Evolutionary conservation across 2,797 vertebrate species (phyloP), one percentile per base, ranked within the genome.

Genomic region (Acanthornis magna): DNA sequence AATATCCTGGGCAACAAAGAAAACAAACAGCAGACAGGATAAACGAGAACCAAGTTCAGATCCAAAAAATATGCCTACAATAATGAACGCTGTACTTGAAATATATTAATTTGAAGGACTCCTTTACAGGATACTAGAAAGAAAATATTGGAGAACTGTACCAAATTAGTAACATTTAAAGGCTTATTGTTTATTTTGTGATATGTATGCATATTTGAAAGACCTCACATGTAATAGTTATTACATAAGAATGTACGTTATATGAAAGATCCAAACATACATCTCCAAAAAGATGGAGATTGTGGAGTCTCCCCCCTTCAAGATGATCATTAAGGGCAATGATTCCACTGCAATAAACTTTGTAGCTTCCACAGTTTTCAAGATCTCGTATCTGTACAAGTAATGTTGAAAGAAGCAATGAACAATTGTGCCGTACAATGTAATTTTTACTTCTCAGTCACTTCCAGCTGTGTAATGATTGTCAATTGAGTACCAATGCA

Each of bases 11-110:
- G 62, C 62, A 71, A 81, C 40, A 80, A 22, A 84, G 32, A 72
- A 95, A 93, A 72, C 43, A 83, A 78, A 78, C 38, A 86, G 25
- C 32, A 87, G 55, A 68, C 10, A 62, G 34, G 27, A 76, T 73
- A 92, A 79, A 89, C 66, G 47, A 79, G 51, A 73, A 42, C 9
- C n/a, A 66, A 84, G 34, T 58, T 82, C 43, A 85, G n/a, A 51
- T 47, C 51, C 73, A 48, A 82, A 89, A 78, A 85, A 45, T n/a
- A 17, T 48, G 36, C 36, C 55, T 70, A 47, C 19, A 91, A 30
- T 40, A 83, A 54, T 2, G 2, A 71, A 43, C 22, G 16, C 3
- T 57, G 18, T 62, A 45, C 29, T 61, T 54, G 16, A 77, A 82
- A 57, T 13, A 9, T 7, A 34, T 34, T n/a, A 48, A 71, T 67